These are phyloP conservation scores for Bryconaethiops microstoma DNA, from an alignment of 2,797 vertebrate species.

Conservation along the genomic window DNA sequence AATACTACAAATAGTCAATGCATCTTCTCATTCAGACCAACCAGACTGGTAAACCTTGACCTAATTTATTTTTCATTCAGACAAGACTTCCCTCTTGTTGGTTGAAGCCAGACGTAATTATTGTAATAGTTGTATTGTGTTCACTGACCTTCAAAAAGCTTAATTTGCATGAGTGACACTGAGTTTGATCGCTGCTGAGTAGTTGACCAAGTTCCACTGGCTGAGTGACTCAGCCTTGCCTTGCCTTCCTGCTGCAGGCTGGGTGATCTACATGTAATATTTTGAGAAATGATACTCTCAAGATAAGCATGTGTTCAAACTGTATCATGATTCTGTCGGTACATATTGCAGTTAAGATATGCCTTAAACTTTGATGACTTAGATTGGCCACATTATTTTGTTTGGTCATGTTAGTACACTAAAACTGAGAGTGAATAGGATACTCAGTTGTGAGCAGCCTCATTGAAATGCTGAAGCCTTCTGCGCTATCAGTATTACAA, in stretches of 20 bases:
- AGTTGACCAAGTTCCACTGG: conserved; percentile 13
- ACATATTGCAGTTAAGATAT: too few species aligned
- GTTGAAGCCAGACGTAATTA: conserved; percentile 3
- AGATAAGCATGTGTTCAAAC: neutral
- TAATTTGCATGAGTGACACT: conserved; percentile 61
- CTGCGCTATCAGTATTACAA: too few species aligned
- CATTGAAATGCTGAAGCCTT: too few species aligned
- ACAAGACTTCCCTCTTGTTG: neutral
- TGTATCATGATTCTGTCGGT: too few species aligned
- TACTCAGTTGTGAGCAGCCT: too few species aligned
- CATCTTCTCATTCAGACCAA: neutral
- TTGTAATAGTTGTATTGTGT: conserved; percentile 27
- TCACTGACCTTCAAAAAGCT: conserved; percentile 44
- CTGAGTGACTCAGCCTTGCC: conserved; percentile 1
- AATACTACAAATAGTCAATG: neutral
- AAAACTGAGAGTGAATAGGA: too few species aligned
- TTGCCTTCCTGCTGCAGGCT: neutral
- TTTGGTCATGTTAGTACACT: too few species aligned
- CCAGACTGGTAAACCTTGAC: conserved; percentile 24
- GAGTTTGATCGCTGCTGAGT: conserved; percentile 49
- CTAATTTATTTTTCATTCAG: conserved; percentile 35
- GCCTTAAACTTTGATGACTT: too few species aligned
- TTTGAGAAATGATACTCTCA: neutral
- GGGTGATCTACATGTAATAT: neutral
- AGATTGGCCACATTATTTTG: too few species aligned